These are phyloP conservation scores for Leptocoma aspasia DNA, from an alignment of 2,113 vertebrate genomes.

Conservation along the genomic window DNA sequence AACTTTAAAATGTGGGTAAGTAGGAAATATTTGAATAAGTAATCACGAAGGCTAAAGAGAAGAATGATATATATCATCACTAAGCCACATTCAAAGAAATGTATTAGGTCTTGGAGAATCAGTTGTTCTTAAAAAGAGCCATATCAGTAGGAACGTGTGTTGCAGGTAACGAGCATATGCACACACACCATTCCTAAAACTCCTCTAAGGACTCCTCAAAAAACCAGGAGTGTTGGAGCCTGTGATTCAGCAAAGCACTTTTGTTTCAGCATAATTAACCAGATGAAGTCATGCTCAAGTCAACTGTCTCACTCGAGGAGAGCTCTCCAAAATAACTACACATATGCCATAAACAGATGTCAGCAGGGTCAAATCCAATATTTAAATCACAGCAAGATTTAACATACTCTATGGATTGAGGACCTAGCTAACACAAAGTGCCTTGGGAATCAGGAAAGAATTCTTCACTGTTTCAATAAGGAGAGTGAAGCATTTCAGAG, in stretches of 20 bases:
- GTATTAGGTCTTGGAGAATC: background rate
- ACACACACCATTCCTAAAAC: background rate
- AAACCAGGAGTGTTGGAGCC: background rate
- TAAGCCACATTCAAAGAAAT: background rate
- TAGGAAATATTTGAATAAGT: constrained; percentile 69
- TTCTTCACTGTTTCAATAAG: background rate
- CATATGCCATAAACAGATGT: background rate
- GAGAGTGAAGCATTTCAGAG: background rate
- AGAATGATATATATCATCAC: constrained; percentile 8
- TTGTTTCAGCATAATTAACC: background rate
- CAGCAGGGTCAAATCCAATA: background rate
- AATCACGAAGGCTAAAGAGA: constrained; percentile 34
- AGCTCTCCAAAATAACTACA: background rate
- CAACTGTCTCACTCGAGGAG: background rate
- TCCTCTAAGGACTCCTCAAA: background rate
- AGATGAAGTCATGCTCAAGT: background rate
- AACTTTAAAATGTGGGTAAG: constrained; percentile 57
- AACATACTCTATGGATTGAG: background rate
- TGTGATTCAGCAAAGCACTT: background rate
- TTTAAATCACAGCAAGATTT: background rate
- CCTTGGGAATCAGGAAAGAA: background rate
- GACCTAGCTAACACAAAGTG: background rate
- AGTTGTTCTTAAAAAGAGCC: background rate
- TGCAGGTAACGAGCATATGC: background rate
- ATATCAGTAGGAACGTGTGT: rapidly evolving